Conservation (phyloP, 2,888 invertebrate genomes). For the Leistus spinibarbis region DNA sequence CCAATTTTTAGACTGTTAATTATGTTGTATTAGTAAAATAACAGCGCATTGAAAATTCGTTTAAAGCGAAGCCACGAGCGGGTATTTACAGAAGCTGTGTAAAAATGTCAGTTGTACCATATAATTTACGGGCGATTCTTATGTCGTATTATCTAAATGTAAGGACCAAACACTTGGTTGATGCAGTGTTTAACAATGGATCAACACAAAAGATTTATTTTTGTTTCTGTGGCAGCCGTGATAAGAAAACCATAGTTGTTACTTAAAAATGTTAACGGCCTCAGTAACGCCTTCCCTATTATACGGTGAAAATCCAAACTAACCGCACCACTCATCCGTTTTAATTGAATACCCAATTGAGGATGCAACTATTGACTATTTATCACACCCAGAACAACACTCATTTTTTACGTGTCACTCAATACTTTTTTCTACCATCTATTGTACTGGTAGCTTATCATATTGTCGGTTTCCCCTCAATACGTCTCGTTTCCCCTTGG, state of each 20-base stretch:
- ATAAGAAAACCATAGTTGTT: slow-evolving; percentile 48
- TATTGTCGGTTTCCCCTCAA: not conserved
- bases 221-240: slow-evolving; percentile 32
- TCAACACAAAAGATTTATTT: slow-evolving; percentile 32
- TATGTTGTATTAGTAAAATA: not conserved
- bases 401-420: not conserved
- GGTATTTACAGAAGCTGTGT: not conserved
- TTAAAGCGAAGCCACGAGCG: not conserved
- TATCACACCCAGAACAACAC: not conserved
- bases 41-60: not conserved
- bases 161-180: not conserved
- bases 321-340: slow-evolving; percentile 53
- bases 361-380: slow-evolving; percentile 46
- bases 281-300: slow-evolving; percentile 51
- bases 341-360: slow-evolving; percentile 52
- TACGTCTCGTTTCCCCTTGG: not conserved
- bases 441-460: slow-evolving; percentile 18
- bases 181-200: not conserved
- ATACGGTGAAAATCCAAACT: slow-evolving; percentile 49
- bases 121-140: not conserved
- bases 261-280: slow-evolving; percentile 53
- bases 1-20: too few species aligned
- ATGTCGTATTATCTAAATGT: not conserved
- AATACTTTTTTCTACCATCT: slow-evolving; percentile 25
- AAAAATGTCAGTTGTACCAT: not conserved